Conservation (phyloP, 2,797 vertebrate genomes). For the Rhabdomys pumilio region DNA sequence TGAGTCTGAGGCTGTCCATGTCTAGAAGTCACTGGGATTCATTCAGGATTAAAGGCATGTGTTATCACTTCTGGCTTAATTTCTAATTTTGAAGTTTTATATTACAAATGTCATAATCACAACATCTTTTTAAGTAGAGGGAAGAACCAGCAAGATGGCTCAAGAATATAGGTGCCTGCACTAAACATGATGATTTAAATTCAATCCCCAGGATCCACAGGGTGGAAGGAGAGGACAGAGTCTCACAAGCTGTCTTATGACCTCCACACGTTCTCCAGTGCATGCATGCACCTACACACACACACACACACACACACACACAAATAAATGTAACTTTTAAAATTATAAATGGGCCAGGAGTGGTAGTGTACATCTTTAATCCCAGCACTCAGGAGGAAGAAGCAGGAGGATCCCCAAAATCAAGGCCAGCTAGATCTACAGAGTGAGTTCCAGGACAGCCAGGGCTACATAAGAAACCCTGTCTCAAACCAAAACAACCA, state of each 20-base stretch:
- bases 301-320: neutral
- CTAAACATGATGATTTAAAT: neutral
- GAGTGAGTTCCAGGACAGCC: neutral
- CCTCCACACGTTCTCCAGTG: neutral
- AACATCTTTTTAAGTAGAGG: neutral
- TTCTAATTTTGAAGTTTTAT: slow-evolving; percentile 67
- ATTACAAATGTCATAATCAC: slow-evolving; percentile 59
- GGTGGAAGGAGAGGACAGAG: neutral
- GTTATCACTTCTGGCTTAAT: neutral
- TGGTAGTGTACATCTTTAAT: neutral
- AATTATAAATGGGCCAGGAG: neutral
- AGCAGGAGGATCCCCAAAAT: neutral
- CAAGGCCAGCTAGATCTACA: neutral
- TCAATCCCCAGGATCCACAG: neutral
- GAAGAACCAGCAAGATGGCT: neutral
- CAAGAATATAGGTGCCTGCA: neutral
- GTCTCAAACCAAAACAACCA: neutral
- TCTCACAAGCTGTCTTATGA: neutral
- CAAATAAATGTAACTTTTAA: neutral
- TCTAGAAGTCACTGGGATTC: neutral
- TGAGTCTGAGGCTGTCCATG: neutral
- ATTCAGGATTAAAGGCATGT: neutral
- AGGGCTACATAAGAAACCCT: neutral
- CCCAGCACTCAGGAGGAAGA: neutral
- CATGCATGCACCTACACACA: neutral